Evolutionary conservation across 2,888 invertebrate species (phyloP).

Genomic region (Deroplatys truncata): DNA sequence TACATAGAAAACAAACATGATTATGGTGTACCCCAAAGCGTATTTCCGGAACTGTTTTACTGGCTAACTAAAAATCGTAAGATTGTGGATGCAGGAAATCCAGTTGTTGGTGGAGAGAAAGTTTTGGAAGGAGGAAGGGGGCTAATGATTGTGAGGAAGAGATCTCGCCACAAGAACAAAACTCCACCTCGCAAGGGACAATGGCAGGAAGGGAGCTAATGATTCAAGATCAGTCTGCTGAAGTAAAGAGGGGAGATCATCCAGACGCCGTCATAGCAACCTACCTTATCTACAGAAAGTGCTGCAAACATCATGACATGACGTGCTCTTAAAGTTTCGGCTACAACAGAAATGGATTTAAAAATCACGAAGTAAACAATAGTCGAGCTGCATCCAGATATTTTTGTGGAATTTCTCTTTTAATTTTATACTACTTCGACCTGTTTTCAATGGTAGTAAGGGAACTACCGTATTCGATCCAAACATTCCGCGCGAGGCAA

Average conservation of each 20-base stretch:
- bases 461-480: too few relatives aligned
- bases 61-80: not conserved
- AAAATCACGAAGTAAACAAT: too few relatives aligned
- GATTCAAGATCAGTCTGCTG: not conserved
- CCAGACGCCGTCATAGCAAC: not conserved
- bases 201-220: not conserved
- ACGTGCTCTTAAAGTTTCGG: too few relatives aligned
- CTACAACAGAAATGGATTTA: too few relatives aligned
- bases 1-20: too few relatives aligned
- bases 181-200: not conserved
- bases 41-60: not conserved
- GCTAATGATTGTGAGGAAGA: constrained; percentile 2
- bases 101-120: not conserved
- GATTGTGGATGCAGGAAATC: not conserved
- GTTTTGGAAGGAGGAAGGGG: not conserved
- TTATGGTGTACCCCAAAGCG: not conserved
- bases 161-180: not conserved
- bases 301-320: not conserved
- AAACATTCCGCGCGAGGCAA: too few relatives aligned
- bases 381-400: too few relatives aligned
- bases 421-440: too few relatives aligned
- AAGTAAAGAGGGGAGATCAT: not conserved
- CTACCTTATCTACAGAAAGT: not conserved
- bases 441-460: too few relatives aligned
- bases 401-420: too few relatives aligned